phyloP scores from a whole-genome alignment of 2,888 invertebrate genomes.

The Sarcophaga rosellei region DNA sequence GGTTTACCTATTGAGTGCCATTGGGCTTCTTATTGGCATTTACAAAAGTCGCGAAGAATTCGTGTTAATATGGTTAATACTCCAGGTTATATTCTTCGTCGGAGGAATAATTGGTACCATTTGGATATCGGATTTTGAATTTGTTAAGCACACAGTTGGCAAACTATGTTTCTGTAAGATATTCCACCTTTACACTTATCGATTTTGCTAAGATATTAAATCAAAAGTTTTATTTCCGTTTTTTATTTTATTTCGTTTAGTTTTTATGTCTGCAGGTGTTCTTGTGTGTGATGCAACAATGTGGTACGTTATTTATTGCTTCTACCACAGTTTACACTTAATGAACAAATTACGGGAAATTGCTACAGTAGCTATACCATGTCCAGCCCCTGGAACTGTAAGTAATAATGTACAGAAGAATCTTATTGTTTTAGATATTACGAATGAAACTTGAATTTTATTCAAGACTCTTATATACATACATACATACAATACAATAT shows the following conservation, averaged over 20 bases:
- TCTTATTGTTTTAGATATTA: neutral
- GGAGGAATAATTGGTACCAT: slow-evolving; percentile 73
- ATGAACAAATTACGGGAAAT: slow-evolving; percentile 81
- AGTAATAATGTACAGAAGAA: slow-evolving; percentile 51
- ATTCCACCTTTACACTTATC: neutral
- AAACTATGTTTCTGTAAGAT: slow-evolving; percentile 78
- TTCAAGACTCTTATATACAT: too few relatives aligned
- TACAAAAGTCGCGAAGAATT: slow-evolving; percentile 78
- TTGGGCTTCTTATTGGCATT: slow-evolving; percentile 79
- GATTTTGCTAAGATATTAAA: neutral
- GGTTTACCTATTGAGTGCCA: slow-evolving; percentile 77
- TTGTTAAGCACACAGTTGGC: slow-evolving; percentile 77
- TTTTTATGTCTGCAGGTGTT: slow-evolving; percentile 75
- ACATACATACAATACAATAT: too few relatives aligned
- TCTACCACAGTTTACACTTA: slow-evolving; percentile 78
- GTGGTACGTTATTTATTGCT: slow-evolving; percentile 80
- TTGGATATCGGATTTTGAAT: slow-evolving; percentile 76
- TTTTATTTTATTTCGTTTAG: slow-evolving; percentile 68
- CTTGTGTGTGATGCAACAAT: slow-evolving; percentile 77
- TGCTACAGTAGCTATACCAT: slow-evolving; percentile 81
- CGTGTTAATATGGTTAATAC: slow-evolving; percentile 79
- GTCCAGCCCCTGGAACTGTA: slow-evolving; percentile 80
- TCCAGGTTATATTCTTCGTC: slow-evolving; percentile 77
- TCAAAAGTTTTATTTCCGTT: neutral
- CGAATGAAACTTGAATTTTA: too few relatives aligned